Percentiles rank a stretch among this genome's conserved stretches.
These are phyloP conservation scores for Peromyscus maniculatus DNA, from an alignment of 2,113 vertebrate genomes.

Conservation along the genomic window DNA sequence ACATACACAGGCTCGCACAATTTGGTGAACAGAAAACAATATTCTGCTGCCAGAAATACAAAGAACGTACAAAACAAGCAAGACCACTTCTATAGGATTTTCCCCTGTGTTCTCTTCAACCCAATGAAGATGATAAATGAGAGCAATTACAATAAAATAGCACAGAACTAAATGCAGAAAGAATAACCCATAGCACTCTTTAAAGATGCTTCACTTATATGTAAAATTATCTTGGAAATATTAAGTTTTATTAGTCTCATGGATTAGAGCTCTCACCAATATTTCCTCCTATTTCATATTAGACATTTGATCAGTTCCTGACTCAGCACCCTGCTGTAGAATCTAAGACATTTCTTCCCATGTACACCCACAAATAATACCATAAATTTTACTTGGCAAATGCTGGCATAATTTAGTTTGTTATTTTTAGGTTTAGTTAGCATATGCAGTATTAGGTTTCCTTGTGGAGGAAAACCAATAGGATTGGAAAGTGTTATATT, in stretches of 20 bases:
- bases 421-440: background rate
- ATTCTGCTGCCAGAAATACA: background rate
- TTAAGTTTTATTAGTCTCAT: background rate
- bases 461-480: background rate
- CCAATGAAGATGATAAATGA: constrained; percentile 76
- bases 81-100: background rate
- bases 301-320: background rate
- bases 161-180: constrained; percentile 71
- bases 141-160: constrained; percentile 75
- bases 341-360: background rate
- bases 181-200: constrained; percentile 65
- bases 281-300: background rate
- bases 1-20: accelerated
- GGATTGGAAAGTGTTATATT: background rate
- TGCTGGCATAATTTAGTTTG: background rate
- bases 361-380: background rate
- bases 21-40: background rate
- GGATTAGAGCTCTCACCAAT: background rate
- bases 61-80: background rate
- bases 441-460: background rate
- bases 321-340: background rate
- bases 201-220: constrained; percentile 42
- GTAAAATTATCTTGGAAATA: constrained; percentile 53
- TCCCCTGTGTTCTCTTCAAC: constrained; percentile 32
- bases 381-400: background rate